These are phyloP conservation scores for Neomonachus schauinslandi DNA, from an alignment of 2,113 vertebrate species.

Conservation along the genomic window DNA sequence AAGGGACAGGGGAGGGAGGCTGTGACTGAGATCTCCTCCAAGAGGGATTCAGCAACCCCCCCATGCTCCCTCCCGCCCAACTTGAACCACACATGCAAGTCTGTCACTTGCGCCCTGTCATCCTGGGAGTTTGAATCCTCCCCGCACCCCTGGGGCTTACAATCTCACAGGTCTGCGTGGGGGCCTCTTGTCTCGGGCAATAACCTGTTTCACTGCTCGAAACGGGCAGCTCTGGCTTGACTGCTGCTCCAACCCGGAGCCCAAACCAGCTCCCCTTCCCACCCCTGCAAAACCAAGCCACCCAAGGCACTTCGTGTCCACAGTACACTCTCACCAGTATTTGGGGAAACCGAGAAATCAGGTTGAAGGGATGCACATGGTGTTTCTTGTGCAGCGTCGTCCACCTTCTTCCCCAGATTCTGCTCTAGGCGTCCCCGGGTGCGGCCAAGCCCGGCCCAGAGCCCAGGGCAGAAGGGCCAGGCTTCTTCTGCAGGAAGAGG, in stretches of 20 bases:
- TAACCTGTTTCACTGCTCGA: fast-evolving
- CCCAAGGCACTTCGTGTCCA: not conserved
- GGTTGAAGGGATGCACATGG: fast-evolving
- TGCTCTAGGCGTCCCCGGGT: fast-evolving
- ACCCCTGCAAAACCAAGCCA: not conserved
- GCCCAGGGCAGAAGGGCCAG: not conserved
- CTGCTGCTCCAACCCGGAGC: fast-evolving
- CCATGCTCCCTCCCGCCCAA: not conserved
- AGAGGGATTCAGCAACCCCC: not conserved
- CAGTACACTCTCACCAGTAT: not conserved
- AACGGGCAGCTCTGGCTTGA: not conserved
- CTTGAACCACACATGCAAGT: fast-evolving
- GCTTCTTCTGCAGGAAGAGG: not conserved
- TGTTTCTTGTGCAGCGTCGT: fast-evolving
- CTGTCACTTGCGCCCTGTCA: not conserved
- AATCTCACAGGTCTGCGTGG: fast-evolving
- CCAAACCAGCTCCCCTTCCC: not conserved
- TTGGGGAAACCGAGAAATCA: not conserved
- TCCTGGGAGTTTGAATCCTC: fast-evolving
- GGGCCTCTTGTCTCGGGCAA: fast-evolving
- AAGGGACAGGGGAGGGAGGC: too few relatives aligned
- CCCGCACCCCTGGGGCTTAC: not conserved
- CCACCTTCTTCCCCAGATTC: not conserved
- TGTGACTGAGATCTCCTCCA: not conserved
- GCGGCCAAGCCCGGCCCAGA: fast-evolving